A percentile compares a stretch with the other conserved stretches of the same genome.
phyloP scores from a whole-genome alignment of 2,113 vertebrate genomes.

The Synodontis membranacea region DNA sequence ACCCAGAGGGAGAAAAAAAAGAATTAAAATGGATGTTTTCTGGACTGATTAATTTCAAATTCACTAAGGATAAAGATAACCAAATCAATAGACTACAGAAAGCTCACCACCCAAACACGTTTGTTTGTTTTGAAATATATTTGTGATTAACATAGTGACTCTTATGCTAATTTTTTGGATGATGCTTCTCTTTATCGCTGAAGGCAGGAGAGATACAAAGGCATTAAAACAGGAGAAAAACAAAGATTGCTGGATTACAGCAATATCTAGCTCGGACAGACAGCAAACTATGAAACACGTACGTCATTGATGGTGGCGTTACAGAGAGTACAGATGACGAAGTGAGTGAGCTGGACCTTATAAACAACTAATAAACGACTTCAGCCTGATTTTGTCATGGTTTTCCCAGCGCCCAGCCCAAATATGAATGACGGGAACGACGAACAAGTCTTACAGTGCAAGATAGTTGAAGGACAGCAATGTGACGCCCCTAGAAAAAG shows the following conservation, averaged over 20 bases:
- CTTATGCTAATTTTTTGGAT: background rate
- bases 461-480: too few relatives aligned
- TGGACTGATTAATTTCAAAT: background rate
- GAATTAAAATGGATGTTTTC: too few relatives aligned
- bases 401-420: too few relatives aligned
- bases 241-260: background rate
- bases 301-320: background rate
- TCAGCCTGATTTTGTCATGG: too few relatives aligned
- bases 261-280: background rate
- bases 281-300: background rate
- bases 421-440: too few relatives aligned
- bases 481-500: too few relatives aligned
- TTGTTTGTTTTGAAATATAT: background rate
- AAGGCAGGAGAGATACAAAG: too few relatives aligned
- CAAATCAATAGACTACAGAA: background rate
- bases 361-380: too few relatives aligned
- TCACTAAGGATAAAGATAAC: background rate
- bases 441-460: too few relatives aligned
- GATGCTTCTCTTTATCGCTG: background rate
- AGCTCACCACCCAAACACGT: background rate
- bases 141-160: too few relatives aligned
- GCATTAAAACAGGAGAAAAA: too few relatives aligned
- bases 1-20: background rate
- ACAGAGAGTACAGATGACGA: background rate
- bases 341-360: background rate